phyloP scores from a whole-genome alignment of 2,888 invertebrate species.

The Patella depressa region DNA sequence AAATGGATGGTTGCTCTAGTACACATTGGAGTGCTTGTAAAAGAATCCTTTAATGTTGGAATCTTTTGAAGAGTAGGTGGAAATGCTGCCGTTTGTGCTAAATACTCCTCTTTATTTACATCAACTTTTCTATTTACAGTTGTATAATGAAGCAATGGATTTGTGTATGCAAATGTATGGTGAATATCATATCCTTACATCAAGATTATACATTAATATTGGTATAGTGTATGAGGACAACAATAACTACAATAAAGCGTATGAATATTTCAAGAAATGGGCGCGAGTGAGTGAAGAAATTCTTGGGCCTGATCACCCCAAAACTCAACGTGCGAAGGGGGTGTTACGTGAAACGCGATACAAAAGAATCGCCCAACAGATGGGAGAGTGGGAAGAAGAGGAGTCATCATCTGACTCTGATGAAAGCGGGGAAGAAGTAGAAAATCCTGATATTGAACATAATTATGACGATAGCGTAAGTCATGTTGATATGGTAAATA shows the following conservation, averaged over 20 bases:
- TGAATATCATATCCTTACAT: conserved; percentile 67
- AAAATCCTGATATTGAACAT: conserved; percentile 60
- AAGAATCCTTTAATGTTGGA: too few relatives aligned
- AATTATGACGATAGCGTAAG: conserved; percentile 60
- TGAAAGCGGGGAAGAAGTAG: conserved; percentile 51
- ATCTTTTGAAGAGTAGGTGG: too few relatives aligned
- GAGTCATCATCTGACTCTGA: conserved; percentile 46
- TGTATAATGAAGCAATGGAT: conserved; percentile 69
- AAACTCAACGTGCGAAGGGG: conserved; percentile 68
- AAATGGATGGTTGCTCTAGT: too few relatives aligned
- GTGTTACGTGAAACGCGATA: conserved; percentile 67
- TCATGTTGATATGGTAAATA: conserved; percentile 36
- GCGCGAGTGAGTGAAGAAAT: conserved; percentile 67
- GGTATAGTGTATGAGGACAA: conserved; percentile 70
- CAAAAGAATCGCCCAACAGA: conserved; percentile 61
- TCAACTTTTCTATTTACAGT: conserved; percentile 46
- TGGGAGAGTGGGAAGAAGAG: conserved; percentile 56
- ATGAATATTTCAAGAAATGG: conserved; percentile 69
- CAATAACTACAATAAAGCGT: conserved; percentile 67
- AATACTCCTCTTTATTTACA: too few relatives aligned
- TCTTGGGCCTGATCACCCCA: conserved; percentile 68
- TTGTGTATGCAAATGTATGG: conserved; percentile 70
- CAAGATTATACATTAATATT: conserved; percentile 69
- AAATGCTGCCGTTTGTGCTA: too few relatives aligned
- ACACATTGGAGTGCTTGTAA: too few relatives aligned